Base-by-base conservation (phyloP, 2,888 invertebrate species). In the Dicranocentrus wangi region DNA sequence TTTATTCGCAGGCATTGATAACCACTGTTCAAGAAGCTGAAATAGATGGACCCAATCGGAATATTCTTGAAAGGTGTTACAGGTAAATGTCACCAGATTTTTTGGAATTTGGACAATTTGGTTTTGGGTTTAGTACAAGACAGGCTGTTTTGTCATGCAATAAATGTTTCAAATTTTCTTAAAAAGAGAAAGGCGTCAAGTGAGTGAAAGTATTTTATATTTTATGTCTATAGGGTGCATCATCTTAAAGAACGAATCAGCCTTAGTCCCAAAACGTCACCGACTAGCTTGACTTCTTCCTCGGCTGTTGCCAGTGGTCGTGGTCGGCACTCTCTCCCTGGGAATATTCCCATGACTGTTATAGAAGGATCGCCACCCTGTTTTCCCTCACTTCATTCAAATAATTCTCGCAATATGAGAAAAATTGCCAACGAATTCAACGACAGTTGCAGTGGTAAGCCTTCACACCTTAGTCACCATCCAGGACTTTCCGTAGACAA, bases 31-130 rank as follows among this genome's bases (percentile, higher is more conserved):
- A 84, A 39, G 79, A 81, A 13, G 63, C 65, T 1, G 81, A 81
- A 27, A 70, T 77, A 25, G 84, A 84, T 28, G 60, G 71, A 17
- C 75, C 79, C 13, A 83, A 83, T 32, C 66, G 82, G n/a, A 72
- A 69, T 15, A 76, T 83, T 13, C 32, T 84, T 0, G 80, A 83
- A 28, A 53, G 78, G 51, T 61, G 61, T 19, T 27, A 28, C 17
- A 28, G 61, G 61, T 61, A 32, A 63, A 19, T 63, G 63, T 63
- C 63, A 39, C 7, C 27, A 8, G 28, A 1, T 27, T 27, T 28
- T 53, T 15, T 53, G 32, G 32, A 10, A 32, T 19, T 21, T 68
- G 27, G 13, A 65, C 43, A 19, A 43, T n/a, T n/a, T n/a, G n/a
- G n/a, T n/a, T n/a, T 39, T 39, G 39, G 27, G 15, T 53, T 70